Evolutionary conservation across 2,797 vertebrate species (phyloP).

Genomic region (Fundulus diaphanus): DNA sequence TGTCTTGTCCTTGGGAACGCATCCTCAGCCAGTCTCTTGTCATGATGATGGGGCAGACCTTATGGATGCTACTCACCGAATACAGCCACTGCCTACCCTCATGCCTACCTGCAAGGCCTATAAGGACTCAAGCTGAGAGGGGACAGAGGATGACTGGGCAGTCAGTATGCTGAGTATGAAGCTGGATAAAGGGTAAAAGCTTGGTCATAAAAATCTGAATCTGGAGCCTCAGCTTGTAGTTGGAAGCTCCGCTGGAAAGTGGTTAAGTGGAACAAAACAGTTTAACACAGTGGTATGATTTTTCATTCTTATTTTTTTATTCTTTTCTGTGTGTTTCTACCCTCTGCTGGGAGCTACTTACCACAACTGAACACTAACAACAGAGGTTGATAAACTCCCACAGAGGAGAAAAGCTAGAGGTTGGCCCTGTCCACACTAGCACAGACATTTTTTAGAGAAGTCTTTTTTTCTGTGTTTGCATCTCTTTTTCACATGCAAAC

Average conservation of each 20-base stretch:
- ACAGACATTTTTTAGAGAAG: not conserved
- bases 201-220: conserved; percentile 11
- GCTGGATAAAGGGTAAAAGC: conserved; percentile 26
- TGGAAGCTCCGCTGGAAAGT: conserved; percentile 16
- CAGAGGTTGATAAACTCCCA: conserved; percentile 58
- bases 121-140: conserved; percentile 54
- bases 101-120: conserved; percentile 56
- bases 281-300: conserved; percentile 28
- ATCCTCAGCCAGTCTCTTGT: conserved; percentile 52
- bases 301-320: conserved; percentile 34
- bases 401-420: conserved; percentile 44
- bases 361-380: conserved; percentile 44
- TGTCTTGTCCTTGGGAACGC: conserved; percentile 71
- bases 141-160: conserved; percentile 27
- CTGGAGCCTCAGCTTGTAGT: conserved; percentile 8
- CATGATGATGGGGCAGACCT: conserved; percentile 69
- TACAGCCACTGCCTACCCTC: conserved; percentile 50
- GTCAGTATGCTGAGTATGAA: conserved; percentile 16
- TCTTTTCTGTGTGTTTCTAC: conserved; percentile 11
- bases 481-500: not conserved
- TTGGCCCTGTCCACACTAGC: not conserved
- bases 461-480: not conserved
- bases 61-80: conserved; percentile 28
- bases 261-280: conserved; percentile 30
- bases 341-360: conserved; percentile 38